Percentiles rank a stretch among this genome's conserved stretches.
Evolutionary conservation across 2,113 vertebrate species (phyloP).

Genomic region (Erythrolamprus reginae): DNA sequence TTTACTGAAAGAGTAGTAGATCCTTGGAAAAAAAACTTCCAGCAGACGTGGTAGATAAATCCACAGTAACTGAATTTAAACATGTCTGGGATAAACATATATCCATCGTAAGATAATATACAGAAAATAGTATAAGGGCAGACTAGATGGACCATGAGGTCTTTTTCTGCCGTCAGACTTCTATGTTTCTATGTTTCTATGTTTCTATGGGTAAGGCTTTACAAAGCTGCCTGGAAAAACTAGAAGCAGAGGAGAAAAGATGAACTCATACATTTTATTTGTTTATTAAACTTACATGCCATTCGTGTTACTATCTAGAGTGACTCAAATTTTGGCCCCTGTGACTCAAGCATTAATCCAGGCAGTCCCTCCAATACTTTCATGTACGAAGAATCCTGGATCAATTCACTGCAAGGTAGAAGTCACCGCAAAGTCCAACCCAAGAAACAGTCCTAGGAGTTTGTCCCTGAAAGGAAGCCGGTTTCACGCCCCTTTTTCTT

Average conservation of each 20-base stretch:
- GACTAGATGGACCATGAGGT: too few species aligned
- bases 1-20: too few species aligned
- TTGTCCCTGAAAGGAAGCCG: neutral
- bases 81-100: too few species aligned
- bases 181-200: too few species aligned
- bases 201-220: neutral
- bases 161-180: too few species aligned
- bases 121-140: too few species aligned
- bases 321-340: rapidly evolving
- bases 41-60: too few species aligned
- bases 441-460: too few species aligned
- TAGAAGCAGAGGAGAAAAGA: neutral
- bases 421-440: neutral
- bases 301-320: neutral
- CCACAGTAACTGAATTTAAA: too few species aligned
- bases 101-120: too few species aligned
- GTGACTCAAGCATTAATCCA: too few species aligned
- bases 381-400: neutral
- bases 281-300: neutral
- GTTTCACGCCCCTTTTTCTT: constrained; percentile 28
- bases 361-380: neutral
- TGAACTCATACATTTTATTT: neutral
- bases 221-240: neutral
- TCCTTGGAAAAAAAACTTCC: too few species aligned
- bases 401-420: neutral